Percentiles rank a stretch among this genome's conserved stretches.
Conservation (phyloP, 1,140 invertebrate species). For the Caenorhabditis remanei region DNA sequence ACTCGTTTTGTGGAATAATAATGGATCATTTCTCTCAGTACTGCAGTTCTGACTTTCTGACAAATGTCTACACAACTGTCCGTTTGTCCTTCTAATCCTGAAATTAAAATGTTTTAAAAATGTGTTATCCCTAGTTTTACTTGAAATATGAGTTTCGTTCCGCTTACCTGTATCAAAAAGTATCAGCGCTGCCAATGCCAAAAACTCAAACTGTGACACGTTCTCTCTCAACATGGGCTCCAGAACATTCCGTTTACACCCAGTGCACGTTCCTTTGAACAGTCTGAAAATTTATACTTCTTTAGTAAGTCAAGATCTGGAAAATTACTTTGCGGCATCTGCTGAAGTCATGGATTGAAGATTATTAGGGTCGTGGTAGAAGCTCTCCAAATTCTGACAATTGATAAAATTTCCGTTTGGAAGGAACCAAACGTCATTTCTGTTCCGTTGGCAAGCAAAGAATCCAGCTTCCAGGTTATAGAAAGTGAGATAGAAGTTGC, state of each 20-base stretch:
- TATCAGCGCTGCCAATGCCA: background rate
- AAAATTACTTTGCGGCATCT: background rate
- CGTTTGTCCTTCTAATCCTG: slow-evolving; percentile 1
- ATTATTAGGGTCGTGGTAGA: background rate
- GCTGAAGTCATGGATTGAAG: slow-evolving; percentile 7
- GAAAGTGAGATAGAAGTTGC: slow-evolving; percentile 35
- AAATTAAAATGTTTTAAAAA: background rate
- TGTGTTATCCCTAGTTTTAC: no score
- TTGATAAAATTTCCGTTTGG: slow-evolving; percentile 24
- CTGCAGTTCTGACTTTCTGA: background rate
- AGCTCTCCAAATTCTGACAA: slow-evolving; percentile 7
- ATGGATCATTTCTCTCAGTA: slow-evolving; percentile 5
- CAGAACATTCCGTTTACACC: slow-evolving; percentile 19
- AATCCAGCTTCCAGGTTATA: slow-evolving; percentile 20
- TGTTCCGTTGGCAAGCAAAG: background rate
- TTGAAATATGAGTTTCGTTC: no score
- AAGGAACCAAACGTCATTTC: background rate
- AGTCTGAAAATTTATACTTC: background rate
- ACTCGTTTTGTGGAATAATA: background rate
- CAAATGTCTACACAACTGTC: background rate
- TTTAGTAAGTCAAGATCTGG: background rate
- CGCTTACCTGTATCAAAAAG: slow-evolving; percentile 11
- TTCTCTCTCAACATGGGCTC: slow-evolving; percentile 8
- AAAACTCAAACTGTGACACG: slow-evolving; percentile 27
- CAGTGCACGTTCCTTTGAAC: slow-evolving; percentile 10